phyloP scores from a whole-genome alignment of 2,888 invertebrate species.

The Dryococelus australis region DNA sequence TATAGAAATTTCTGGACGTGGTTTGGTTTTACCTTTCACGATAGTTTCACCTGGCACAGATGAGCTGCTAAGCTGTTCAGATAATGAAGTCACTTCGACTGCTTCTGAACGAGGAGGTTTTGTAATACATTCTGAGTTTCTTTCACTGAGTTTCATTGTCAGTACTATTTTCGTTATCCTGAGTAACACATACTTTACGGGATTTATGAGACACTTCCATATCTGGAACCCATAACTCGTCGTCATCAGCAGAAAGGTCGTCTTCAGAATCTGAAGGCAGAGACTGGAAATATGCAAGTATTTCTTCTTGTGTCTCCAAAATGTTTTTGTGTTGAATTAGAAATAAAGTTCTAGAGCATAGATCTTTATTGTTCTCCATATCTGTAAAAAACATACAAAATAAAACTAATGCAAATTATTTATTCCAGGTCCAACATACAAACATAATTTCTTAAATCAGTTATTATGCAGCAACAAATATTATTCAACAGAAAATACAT shows the following conservation, averaged over 20 bases:
- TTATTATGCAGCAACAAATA: too few relatives aligned
- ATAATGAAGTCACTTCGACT: background rate
- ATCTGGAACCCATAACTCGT: slow-evolving; percentile 8
- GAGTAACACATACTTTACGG: background rate
- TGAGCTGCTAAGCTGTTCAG: background rate
- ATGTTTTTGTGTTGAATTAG: background rate
- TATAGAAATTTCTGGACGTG: too few relatives aligned
- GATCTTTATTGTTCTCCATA: background rate
- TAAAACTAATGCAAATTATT: background rate
- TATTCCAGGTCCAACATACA: too few relatives aligned
- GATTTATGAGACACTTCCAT: too few relatives aligned
- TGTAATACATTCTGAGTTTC: background rate
- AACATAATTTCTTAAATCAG: too few relatives aligned
- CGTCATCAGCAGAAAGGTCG: background rate
- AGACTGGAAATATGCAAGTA: background rate
- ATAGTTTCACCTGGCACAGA: background rate
- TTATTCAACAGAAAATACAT: too few relatives aligned
- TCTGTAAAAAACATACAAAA: background rate
- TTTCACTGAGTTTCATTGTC: background rate
- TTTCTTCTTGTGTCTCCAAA: too few relatives aligned
- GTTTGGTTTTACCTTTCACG: too few relatives aligned
- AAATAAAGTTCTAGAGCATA: background rate
- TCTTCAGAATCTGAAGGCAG: slow-evolving; percentile 7
- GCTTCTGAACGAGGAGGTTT: too few relatives aligned
- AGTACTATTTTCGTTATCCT: background rate